A percentile compares a stretch with the other conserved stretches of the same genome.
Conservation (phyloP, 2,888 invertebrate genomes). For the Drosophila dives region DNA sequence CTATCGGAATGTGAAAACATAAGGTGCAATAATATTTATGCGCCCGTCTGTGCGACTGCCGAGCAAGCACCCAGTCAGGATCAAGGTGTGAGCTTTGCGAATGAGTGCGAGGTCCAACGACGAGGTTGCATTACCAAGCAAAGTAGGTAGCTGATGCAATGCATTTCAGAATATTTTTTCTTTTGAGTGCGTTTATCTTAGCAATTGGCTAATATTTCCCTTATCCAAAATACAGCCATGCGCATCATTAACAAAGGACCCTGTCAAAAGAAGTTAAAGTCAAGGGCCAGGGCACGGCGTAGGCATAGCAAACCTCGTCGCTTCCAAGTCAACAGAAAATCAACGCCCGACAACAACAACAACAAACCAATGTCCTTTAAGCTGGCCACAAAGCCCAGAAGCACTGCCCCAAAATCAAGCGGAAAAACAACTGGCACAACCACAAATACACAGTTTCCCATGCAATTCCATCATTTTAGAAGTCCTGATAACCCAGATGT, state of each 20-base stretch:
- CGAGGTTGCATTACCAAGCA: slow-evolving; percentile 55
- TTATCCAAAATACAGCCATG: slow-evolving; percentile 32
- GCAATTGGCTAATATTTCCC: neutral
- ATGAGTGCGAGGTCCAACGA: slow-evolving; percentile 60
- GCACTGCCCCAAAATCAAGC: neutral
- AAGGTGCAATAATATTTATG: slow-evolving; percentile 34
- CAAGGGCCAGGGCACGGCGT: slow-evolving; percentile 16
- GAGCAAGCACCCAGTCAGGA: slow-evolving; percentile 5
- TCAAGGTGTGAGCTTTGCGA: slow-evolving; percentile 46
- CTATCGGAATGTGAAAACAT: slow-evolving; percentile 50
- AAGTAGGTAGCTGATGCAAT: slow-evolving; percentile 29
- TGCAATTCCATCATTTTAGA: slow-evolving; percentile 34
- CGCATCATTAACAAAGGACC: slow-evolving; percentile 48
- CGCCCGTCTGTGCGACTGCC: slow-evolving; percentile 54
- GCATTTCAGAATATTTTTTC: neutral
- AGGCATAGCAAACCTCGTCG: slow-evolving; percentile 25
- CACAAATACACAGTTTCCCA: slow-evolving; percentile 26
- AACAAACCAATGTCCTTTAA: neutral
- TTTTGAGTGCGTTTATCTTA: neutral
- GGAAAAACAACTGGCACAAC: slow-evolving; percentile 10
- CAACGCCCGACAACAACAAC: neutral
- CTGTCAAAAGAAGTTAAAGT: slow-evolving; percentile 25
- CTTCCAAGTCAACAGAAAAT: neutral
- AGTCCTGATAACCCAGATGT: slow-evolving; percentile 38
- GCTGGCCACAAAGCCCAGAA: neutral